Percentiles rank a stretch among this genome's conserved stretches.
These are phyloP conservation scores for Eunapius fragilis DNA, from an alignment of 37 sponge, comb jelly and placozoan species.

Conservation along the genomic window DNA sequence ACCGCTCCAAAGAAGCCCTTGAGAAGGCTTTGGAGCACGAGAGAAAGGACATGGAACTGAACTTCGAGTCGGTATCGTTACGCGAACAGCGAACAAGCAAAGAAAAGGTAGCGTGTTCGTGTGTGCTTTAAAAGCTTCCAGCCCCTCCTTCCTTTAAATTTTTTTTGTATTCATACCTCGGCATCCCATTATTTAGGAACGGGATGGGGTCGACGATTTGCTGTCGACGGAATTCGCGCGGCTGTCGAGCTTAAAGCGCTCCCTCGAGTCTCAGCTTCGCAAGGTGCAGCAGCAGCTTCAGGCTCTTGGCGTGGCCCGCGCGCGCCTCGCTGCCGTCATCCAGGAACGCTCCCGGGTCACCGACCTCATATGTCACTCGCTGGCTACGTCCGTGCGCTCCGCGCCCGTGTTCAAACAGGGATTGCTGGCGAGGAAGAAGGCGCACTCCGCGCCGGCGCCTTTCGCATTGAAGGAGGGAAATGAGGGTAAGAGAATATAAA, in stretches of 20 bases:
- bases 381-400: slow-evolving; percentile 15
- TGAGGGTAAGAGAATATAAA: neutral
- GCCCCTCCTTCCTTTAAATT: neutral
- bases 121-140: neutral
- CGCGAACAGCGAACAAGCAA: slow-evolving; percentile 49
- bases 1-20: slow-evolving; percentile 53
- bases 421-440: neutral
- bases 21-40: slow-evolving; percentile 81
- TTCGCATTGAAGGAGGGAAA: neutral
- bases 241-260: slow-evolving; percentile 39
- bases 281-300: slow-evolving; percentile 57
- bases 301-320: slow-evolving; percentile 33
- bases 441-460: neutral
- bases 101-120: slow-evolving; percentile 76
- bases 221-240: slow-evolving; percentile 44
- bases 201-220: slow-evolving; percentile 49
- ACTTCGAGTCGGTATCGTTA: slow-evolving; percentile 33
- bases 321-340: slow-evolving; percentile 24
- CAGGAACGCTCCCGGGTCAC: slow-evolving; percentile 66
- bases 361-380: slow-evolving; percentile 68
- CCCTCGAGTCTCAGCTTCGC: slow-evolving; percentile 55
- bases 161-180: neutral
- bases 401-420: neutral
- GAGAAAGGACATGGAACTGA: slow-evolving; percentile 65
- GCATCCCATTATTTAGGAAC: slow-evolving; percentile 38